Base-by-base conservation (phyloP, 2,113 vertebrate species). In the Fregetta grallaria region DNA sequence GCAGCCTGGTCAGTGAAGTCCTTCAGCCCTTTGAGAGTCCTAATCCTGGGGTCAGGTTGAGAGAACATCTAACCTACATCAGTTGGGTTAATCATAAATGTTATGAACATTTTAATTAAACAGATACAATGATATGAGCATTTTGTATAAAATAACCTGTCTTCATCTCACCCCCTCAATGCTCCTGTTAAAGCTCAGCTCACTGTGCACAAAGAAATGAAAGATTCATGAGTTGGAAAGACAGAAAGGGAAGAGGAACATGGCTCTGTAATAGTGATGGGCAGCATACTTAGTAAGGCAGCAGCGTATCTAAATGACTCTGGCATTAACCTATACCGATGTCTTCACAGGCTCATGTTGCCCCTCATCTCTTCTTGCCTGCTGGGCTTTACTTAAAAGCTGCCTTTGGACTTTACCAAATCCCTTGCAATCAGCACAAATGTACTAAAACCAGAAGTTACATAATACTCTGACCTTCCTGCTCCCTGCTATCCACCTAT, bases 161-260 rank as follows among this genome's bases (percentile, higher is more conserved):
- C 34, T 19, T 92, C 7, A 11, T 61, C 67, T 94, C 42, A 58
- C 0, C 2, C 22, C 12, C 23, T 83, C 52, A 58, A 19, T 42
- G 45, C 13, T 94, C 40, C 58, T 76, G 40, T 58, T 86, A 88
- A 70, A 93, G 25, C 75, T 90, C 75, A 80, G 21, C 67, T 94
- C 50, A 30, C 52, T 63, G 38, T 53, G 36, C 45, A 72, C 45
- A 58, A 66, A 45, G 12, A 17, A 79, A 93, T 86, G 79, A 86
- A 95, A 95, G 63, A 95, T 86, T 94, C 63, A 86, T 92, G 79
- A 96, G 18, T 56, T 80, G 55, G 55, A 91, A 83, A 83, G 49
- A 62, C 17, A 83, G n/a, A 17, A 59, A 84, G 42, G 10, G 23
- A 72, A 94, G 66, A 72, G 22, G 88, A 88, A 50, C n/a, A 38